Evolutionary conservation across 2,113 vertebrate species (phyloP).

Genomic region (Columbina picui): DNA sequence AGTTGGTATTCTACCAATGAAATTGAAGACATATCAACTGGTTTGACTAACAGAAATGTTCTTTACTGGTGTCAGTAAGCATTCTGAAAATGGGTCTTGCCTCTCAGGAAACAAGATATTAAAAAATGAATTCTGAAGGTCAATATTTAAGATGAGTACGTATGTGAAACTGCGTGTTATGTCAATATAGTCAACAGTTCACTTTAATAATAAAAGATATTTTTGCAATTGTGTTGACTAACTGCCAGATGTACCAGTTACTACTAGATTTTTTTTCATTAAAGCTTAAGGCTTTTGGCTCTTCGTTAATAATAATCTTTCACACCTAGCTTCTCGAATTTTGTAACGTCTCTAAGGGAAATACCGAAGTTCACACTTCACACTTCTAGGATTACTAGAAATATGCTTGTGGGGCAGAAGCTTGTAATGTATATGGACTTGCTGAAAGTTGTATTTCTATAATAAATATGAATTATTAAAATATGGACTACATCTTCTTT

Average conservation of each 20-base stretch:
- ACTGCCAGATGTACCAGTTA: conserved; percentile 19
- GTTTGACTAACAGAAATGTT: neutral
- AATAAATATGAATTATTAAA: conserved; percentile 72
- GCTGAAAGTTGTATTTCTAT: conserved; percentile 73
- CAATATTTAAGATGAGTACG: neutral
- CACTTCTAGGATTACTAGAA: conserved; percentile 46
- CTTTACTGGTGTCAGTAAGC: neutral
- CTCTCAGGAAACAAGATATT: neutral
- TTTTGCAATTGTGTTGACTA: conserved; percentile 45
- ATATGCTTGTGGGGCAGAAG: conserved; percentile 62
- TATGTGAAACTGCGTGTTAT: neutral
- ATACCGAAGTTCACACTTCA: neutral
- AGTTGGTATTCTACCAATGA: neutral
- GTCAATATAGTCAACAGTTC: conserved; percentile 29
- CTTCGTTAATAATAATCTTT: neutral
- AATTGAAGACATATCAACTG: neutral
- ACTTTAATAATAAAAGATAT: conserved; percentile 30
- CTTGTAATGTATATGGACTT: conserved; percentile 65
- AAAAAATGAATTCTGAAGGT: conserved; percentile 2
- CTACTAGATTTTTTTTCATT: neutral
- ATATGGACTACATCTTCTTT: conserved; percentile 74
- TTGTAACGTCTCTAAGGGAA: conserved; percentile 5
- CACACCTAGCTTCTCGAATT: neutral
- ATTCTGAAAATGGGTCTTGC: conserved; percentile 29
- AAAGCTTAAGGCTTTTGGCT: conserved; percentile 20